phyloP scores from a whole-genome alignment of 2,888 invertebrate species.

The Epinotia brunnichana region DNA sequence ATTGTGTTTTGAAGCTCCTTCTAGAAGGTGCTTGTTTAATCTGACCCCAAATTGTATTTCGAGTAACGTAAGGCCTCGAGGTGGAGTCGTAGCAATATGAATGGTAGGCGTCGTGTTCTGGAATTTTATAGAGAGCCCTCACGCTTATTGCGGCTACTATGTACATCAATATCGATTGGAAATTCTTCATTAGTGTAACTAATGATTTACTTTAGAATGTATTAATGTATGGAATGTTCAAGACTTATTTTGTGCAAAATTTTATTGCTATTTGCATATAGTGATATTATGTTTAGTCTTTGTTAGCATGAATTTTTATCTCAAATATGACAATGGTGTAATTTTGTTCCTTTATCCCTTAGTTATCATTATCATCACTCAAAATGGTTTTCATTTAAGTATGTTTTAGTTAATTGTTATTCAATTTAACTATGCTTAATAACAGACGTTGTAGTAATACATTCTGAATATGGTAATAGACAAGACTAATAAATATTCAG shows the following conservation, averaged over 20 bases:
- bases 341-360: slow-evolving; percentile 72
- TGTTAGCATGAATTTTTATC: slow-evolving; percentile 67
- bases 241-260: slow-evolving; percentile 71
- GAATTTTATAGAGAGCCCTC: slow-evolving; percentile 59
- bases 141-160: slow-evolving; percentile 56
- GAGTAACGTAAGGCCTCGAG: slow-evolving; percentile 34
- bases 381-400: slow-evolving; percentile 64
- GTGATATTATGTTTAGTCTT: slow-evolving; percentile 75
- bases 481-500: slow-evolving; percentile 53
- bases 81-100: slow-evolving; percentile 31
- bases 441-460: slow-evolving; percentile 36
- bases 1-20: slow-evolving; percentile 26
- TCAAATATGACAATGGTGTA: slow-evolving; percentile 64
- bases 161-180: slow-evolving; percentile 55
- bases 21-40: slow-evolving; percentile 31
- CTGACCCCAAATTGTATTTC: slow-evolving; percentile 37
- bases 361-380: slow-evolving; percentile 58
- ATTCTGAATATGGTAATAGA: slow-evolving; percentile 42
- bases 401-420: slow-evolving; percentile 4
- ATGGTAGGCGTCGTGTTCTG: slow-evolving; percentile 35
- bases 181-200: slow-evolving; percentile 71
- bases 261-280: slow-evolving; percentile 69
- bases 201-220: slow-evolving; percentile 66
- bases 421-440: slow-evolving; percentile 1
- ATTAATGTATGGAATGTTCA: slow-evolving; percentile 68